Base-by-base conservation (phyloP, 2,113 vertebrate species). In the Xiphorhynchus elegans region DNA sequence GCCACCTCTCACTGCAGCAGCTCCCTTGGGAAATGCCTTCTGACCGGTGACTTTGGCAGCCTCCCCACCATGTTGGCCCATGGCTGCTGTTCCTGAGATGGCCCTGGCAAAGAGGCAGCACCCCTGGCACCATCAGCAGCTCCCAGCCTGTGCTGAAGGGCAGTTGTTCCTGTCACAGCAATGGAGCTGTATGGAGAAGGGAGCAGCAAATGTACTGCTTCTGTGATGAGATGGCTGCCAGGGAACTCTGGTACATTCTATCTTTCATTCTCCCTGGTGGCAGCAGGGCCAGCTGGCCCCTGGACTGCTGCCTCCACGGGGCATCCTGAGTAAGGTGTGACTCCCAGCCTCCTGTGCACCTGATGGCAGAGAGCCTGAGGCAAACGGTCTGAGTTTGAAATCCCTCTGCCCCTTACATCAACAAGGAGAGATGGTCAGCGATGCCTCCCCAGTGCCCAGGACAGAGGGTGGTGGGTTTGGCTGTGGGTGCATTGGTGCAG, bases 21-120 rank as follows among this genome's bases (percentile, higher is more conserved):
- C 28, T 70, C 85, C 75, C 88, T 11, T 17, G 64, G 77, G 91
- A 56, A 40, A 4, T 2, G 11, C 9, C 50, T 84, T 11, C 64
- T 75, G 74, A 33, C 47, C 3, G 5, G 8, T 24, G 81, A 25
- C 18, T 53, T 59, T 1, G 0, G 76, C 72, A 49, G 63, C 53
- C n/a, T 4, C 66, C 47, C 23, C 28, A 1, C 1, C 8, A 0
- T 1, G 4, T 58, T 58, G 25, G 21, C 35, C 52, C 2, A 0
- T 4, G 16, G 79, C 77, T 79, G 42, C 66, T 70, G 21, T 4
- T 78, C 23, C 28, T 39, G 17, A 37, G 77, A 35, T 0, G 2
- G 39, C 47, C 25, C 49, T 67, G 63, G 72, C 4, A 7, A 39
- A 52, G 35, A 12, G 40, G 42, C 58, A 37, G 47, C 2, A 1